These are phyloP conservation scores for Bos indicus DNA, from an alignment of 2,113 vertebrate genomes.

Conservation along the genomic window DNA sequence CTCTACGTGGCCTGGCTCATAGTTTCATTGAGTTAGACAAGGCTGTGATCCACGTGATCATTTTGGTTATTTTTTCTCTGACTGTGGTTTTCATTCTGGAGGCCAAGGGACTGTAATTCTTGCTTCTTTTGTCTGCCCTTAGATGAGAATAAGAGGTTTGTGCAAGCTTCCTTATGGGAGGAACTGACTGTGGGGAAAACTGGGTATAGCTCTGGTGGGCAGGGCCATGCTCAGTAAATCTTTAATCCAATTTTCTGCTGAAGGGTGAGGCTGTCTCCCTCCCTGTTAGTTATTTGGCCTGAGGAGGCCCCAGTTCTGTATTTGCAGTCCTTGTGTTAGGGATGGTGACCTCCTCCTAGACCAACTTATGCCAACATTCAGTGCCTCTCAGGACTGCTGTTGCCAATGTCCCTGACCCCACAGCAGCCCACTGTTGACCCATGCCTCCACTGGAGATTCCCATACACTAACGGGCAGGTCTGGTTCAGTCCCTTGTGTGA, in stretches of 20 bases:
- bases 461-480: not conserved
- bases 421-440: not conserved
- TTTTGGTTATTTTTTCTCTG: not conserved
- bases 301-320: not conserved
- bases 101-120: not conserved
- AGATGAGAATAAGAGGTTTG: not conserved
- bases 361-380: not conserved
- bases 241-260: not conserved
- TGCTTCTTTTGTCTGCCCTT: not conserved
- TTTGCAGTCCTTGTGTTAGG: not conserved
- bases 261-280: not conserved
- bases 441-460: not conserved
- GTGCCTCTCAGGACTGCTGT: not conserved
- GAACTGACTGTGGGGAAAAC: not conserved
- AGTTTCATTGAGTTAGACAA: not conserved
- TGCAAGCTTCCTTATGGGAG: not conserved
- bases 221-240: not conserved
- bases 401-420: not conserved
- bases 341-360: not conserved
- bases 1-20: not conserved
- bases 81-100: not conserved
- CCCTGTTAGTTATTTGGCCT: not conserved
- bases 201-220: not conserved
- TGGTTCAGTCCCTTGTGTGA: not conserved
- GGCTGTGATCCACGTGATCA: not conserved